Percentiles rank a stretch among this genome's conserved stretches.
These are phyloP conservation scores for Pedionomus torquatus DNA, from an alignment of 2,113 vertebrate species.

Conservation along the genomic window DNA sequence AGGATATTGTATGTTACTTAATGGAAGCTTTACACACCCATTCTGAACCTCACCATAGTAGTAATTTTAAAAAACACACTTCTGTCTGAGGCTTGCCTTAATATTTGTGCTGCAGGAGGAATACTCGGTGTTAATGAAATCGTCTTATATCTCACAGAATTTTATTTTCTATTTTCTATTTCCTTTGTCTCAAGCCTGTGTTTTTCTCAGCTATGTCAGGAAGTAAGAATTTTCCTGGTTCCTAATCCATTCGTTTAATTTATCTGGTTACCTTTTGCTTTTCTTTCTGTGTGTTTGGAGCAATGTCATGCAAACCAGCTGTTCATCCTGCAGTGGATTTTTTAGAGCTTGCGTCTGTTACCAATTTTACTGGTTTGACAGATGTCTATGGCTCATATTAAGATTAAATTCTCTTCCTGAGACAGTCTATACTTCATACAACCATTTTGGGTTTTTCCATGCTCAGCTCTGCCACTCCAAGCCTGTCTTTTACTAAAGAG, in stretches of 20 bases:
- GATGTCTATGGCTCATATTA: slow-evolving; percentile 42
- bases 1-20: background rate
- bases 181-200: background rate
- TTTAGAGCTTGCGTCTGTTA: background rate
- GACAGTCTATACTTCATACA: background rate
- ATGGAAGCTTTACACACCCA: background rate
- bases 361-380: slow-evolving; percentile 24
- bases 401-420: slow-evolving; percentile 50
- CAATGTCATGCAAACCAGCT: slow-evolving; percentile 1
- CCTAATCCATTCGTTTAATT: background rate
- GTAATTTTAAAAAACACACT: background rate
- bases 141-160: background rate
- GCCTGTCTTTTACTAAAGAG: background rate
- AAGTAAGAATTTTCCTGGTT: background rate
- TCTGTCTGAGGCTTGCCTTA: background rate
- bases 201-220: background rate
- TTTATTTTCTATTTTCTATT: slow-evolving; percentile 17
- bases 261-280: slow-evolving; percentile 13
- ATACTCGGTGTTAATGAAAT: background rate
- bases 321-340: background rate
- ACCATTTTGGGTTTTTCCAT: background rate
- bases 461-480: background rate
- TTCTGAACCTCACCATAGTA: background rate
- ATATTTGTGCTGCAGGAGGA: background rate
- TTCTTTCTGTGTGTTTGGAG: background rate